A percentile compares a stretch with the other conserved stretches of the same genome.
Evolutionary conservation across 2,797 vertebrate species (phyloP).

Genomic region (Loriculus beryllinus): DNA sequence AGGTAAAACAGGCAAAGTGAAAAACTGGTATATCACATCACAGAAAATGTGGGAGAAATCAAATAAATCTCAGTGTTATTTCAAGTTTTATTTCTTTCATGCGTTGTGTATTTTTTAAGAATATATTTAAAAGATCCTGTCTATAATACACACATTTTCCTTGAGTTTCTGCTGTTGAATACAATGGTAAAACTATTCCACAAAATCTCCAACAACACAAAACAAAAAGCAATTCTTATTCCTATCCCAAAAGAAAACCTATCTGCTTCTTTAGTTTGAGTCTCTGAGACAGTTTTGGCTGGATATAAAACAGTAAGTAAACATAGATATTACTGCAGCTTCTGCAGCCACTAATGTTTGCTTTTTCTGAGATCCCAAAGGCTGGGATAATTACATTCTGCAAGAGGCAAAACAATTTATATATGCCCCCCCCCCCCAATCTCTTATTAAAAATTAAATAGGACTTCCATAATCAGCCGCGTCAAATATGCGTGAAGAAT

Average conservation of each 20-base stretch:
- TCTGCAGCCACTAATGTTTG: neutral
- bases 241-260: neutral
- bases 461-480: slow-evolving; percentile 29
- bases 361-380: neutral
- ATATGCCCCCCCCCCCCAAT: neutral
- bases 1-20: neutral
- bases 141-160: neutral
- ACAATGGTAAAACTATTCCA: neutral
- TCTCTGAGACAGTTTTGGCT: neutral
- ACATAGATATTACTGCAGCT: neutral
- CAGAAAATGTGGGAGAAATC: neutral
- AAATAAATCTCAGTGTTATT: neutral
- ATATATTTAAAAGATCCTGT: neutral
- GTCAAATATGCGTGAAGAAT: slow-evolving; percentile 26
- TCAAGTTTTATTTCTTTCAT: neutral
- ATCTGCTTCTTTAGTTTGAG: neutral
- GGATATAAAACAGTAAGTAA: neutral
- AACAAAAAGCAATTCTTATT: neutral
- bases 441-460: slow-evolving; percentile 59
- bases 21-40: neutral
- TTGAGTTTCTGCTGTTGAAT: neutral
- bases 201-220: neutral
- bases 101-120: neutral
- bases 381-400: slow-evolving; percentile 24
- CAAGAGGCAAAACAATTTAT: slow-evolving; percentile 3